These are phyloP conservation scores for Periplaneta americana DNA, from an alignment of 1,140 invertebrate genomes.

Conservation along the genomic window DNA sequence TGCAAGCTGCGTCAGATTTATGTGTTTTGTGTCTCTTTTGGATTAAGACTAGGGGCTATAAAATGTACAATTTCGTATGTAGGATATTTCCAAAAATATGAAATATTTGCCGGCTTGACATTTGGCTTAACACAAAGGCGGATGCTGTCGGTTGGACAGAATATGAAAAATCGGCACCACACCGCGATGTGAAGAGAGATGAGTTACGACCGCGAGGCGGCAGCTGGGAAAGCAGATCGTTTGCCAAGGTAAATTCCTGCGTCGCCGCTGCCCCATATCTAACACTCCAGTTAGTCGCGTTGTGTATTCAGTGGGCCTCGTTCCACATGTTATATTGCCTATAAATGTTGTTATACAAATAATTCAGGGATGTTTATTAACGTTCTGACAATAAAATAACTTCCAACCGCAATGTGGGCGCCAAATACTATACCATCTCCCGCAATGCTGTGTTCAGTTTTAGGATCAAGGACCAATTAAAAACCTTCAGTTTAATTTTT, in stretches of 20 bases:
- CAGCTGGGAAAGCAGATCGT: slow-evolving; percentile 12
- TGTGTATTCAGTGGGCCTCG: background rate
- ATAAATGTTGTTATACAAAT: background rate
- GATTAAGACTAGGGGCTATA: background rate
- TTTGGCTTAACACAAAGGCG: background rate
- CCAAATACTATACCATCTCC: background rate
- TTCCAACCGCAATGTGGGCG: background rate
- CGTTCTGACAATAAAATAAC: background rate
- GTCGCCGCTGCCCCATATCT: background rate
- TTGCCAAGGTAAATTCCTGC: slow-evolving; percentile 12
- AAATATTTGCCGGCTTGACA: background rate
- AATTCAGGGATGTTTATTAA: background rate
- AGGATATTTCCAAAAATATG: background rate
- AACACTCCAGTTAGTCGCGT: background rate
- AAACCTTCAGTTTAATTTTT: background rate
- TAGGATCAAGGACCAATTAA: background rate
- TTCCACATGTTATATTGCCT: background rate
- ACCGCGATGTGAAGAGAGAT: background rate
- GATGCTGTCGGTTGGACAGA: background rate
- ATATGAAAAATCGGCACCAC: background rate
- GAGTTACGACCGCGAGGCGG: slow-evolving; percentile 1
- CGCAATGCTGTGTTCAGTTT: background rate
- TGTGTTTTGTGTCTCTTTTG: background rate
- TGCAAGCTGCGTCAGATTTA: background rate
- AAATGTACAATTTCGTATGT: background rate